Evolutionary conservation across 2,113 vertebrate genomes (phyloP), one percentile per base, ranked within the genome.

Genomic region (Scophthalmus maximus): DNA sequence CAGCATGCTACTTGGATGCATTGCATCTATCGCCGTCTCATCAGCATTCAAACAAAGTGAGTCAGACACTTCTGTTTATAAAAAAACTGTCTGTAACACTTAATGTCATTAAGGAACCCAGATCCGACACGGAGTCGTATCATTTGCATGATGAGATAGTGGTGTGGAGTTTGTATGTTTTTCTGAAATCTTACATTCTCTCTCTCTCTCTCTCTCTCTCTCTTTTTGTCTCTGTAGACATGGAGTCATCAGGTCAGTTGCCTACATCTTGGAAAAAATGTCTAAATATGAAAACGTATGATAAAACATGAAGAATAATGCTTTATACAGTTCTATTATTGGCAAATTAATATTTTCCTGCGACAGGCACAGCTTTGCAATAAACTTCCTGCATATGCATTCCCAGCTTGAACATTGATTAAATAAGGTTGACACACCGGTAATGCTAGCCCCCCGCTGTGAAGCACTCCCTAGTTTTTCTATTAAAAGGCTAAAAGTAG

Each of bases 11-110:
- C 78, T 84, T 75, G 73, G 84, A 82, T 27, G 30, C 83, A 79
- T 46, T 20, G 42, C 17, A 44, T 66, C 82, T 73, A 50, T 68
- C 15, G 63, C 77, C 9, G 42, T 76, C 79, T 90, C 85, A 83
- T 90, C 84, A 85, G 81, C 79, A 91, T 89, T 89, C 86, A 79
- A 15, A 65, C 71, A 71, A 86, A 79, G 81, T 80, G 74, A 85
- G 38, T 73, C 80, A 68, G 84, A 84, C 71, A 68, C 83, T 78
- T 90, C 52, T 85, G 52, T 77, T n/a, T n/a, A n/a, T n/a, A n/a
- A 75, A 71, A 80, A 85, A 85, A 78, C 66, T 86, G 84, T 76
- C 82, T 80, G 79, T 76, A 88, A 82, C 80, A 81, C 78, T 87
- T 72, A 86, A 66, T 78, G 66, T 83, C 83, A 76, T 79, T 72